Percentiles rank a stretch among this genome's conserved stretches.
Conservation (phyloP, 2,113 vertebrate genomes). For the Vombatus ursinus region DNA sequence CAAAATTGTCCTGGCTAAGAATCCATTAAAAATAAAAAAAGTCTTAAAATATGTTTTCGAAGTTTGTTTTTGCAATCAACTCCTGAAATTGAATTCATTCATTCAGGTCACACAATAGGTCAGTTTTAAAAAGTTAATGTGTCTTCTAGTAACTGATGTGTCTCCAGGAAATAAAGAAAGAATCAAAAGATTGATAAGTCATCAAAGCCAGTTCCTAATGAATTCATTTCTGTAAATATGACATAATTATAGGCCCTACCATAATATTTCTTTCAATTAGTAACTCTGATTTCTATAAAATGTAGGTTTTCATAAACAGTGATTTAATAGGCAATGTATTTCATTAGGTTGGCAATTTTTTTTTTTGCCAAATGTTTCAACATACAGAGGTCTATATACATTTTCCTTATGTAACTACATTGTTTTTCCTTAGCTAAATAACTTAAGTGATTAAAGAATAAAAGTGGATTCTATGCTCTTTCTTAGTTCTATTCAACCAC, state of each 20-base stretch:
- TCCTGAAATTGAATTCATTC: background rate
- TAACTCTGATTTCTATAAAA: slow-evolving; percentile 7
- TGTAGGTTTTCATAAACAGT: background rate
- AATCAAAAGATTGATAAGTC: slow-evolving; percentile 58
- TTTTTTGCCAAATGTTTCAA: background rate
- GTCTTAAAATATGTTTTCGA: background rate
- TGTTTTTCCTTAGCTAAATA: background rate
- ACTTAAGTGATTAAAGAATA: background rate
- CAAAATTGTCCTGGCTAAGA: background rate
- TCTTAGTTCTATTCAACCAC: background rate
- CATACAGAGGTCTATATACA: background rate
- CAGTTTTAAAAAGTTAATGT: slow-evolving; percentile 60
- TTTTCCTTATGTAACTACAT: background rate
- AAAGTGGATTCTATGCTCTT: background rate
- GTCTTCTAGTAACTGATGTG: slow-evolving; percentile 53
- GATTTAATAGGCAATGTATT: background rate
- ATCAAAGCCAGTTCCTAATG: slow-evolving; percentile 61
- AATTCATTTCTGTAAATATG: slow-evolving; percentile 40
- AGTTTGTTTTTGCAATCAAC: slow-evolving; percentile 42
- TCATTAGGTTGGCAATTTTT: background rate
- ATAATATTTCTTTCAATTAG: slow-evolving; percentile 30
- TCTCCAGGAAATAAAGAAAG: slow-evolving; percentile 62
- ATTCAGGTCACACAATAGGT: slow-evolving; percentile 44
- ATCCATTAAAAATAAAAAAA: background rate
- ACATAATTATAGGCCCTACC: background rate